A percentile compares a stretch with the other conserved stretches of the same genome.
These are phyloP conservation scores for Ammodytes dubius DNA, from an alignment of 2,113 vertebrate species.

Conservation along the genomic window DNA sequence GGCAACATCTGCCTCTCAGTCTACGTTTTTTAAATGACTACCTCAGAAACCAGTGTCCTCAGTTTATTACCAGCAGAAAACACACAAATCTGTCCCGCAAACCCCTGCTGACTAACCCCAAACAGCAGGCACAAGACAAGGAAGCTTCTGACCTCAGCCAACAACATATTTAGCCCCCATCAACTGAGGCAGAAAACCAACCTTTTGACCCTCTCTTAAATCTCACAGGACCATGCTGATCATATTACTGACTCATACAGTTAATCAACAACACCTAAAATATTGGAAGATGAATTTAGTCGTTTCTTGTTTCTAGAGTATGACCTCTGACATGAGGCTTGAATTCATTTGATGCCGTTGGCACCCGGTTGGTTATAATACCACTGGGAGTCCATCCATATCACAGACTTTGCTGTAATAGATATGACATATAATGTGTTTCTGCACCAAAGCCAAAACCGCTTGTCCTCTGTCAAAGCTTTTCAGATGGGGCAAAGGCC, in stretches of 20 bases:
- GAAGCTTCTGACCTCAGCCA: conserved; percentile 8
- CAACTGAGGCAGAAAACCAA: conserved; percentile 31
- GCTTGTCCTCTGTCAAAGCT: conserved; percentile 34
- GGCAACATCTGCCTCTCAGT: conserved; percentile 5
- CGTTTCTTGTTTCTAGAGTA: conserved; percentile 30
- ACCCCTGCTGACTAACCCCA: conserved; percentile 12
- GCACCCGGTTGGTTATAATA: conserved; percentile 20
- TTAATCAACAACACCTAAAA: conserved; percentile 37
- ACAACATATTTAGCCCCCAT: conserved; percentile 20
- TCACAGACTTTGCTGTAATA: conserved; percentile 13
- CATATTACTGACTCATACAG: conserved; percentile 15
- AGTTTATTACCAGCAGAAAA: conserved; percentile 39
- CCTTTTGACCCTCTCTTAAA: neutral
- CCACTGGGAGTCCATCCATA: conserved; percentile 37
- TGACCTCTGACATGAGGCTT: conserved; percentile 29
- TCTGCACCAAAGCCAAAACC: conserved; percentile 37
- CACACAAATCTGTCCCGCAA: conserved; percentile 7
- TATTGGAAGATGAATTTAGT: conserved; percentile 24
- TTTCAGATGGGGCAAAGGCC: conserved; percentile 41
- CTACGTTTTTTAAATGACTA: neutral
- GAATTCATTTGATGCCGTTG: conserved; percentile 49
- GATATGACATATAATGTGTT: conserved; percentile 22
- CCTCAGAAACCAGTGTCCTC: neutral
- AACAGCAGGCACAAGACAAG: conserved; percentile 43
- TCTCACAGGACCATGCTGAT: neutral